A percentile compares a stretch with the other conserved stretches of the same genome.
These are phyloP conservation scores for Anabacerthia variegaticeps DNA, from an alignment of 2,797 vertebrate species.

Conservation along the genomic window DNA sequence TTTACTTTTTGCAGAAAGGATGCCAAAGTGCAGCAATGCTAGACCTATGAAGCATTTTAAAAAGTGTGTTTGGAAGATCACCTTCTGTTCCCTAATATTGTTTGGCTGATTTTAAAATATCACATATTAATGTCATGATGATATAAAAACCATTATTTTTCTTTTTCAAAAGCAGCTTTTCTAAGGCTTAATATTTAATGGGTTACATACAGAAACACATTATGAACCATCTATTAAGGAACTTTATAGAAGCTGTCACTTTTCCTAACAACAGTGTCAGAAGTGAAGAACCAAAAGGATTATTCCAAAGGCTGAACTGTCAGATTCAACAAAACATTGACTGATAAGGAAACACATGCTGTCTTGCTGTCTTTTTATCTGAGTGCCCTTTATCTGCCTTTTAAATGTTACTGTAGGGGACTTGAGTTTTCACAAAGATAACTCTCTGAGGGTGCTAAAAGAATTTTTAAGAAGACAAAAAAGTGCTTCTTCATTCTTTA, in stretches of 20 bases:
- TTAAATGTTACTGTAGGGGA: neutral
- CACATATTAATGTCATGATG: neutral
- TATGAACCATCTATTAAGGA: neutral
- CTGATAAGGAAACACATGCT: constrained; percentile 24
- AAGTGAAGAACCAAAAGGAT: constrained; percentile 8
- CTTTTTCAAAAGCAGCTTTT: neutral
- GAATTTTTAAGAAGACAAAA: neutral
- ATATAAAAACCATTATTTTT: neutral
- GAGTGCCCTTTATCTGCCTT: constrained; percentile 8
- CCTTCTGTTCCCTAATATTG: neutral
- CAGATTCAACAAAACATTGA: constrained; percentile 6
- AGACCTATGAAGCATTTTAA: neutral
- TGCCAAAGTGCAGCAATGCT: neutral
- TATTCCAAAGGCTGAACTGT: constrained; percentile 24
- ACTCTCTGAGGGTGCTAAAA: neutral
- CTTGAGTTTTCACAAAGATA: neutral
- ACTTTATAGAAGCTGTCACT: neutral
- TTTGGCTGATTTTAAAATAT: neutral
- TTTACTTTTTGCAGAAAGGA: neutral
- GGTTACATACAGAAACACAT: neutral
- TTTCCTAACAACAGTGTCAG: neutral
- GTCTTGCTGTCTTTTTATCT: neutral
- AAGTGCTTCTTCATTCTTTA: neutral
- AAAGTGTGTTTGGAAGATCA: neutral
- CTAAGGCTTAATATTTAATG: neutral